These are phyloP conservation scores for Lepus europaeus DNA, from an alignment of 2,113 vertebrate species.

Conservation along the genomic window DNA sequence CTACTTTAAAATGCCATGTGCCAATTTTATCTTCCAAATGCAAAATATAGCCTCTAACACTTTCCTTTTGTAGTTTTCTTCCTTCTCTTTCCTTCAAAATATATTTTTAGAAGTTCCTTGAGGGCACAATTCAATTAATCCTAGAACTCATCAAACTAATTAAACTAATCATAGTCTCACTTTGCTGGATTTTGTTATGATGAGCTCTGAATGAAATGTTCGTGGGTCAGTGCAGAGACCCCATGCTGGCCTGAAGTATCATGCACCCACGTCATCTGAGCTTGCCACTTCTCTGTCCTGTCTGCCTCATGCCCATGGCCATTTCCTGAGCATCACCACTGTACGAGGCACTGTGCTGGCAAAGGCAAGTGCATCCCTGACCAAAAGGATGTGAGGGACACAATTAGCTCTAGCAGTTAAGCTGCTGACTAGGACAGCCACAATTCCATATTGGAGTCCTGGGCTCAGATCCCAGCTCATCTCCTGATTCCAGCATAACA, in stretches of 20 bases:
- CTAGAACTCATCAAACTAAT: background rate
- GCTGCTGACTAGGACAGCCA: too few species aligned
- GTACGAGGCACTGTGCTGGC: rapidly evolving
- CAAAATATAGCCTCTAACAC: background rate
- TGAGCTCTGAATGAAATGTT: background rate
- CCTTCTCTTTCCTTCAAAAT: background rate
- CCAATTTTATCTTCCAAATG: background rate
- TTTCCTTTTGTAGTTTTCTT: background rate
- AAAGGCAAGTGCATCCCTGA: background rate
- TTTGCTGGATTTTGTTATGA: background rate
- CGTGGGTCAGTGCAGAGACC: background rate
- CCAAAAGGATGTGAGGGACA: background rate
- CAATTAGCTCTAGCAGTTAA: too few species aligned
- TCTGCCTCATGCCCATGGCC: rapidly evolving
- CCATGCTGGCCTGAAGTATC: rapidly evolving
- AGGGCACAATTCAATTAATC: background rate
- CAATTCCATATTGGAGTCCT: too few species aligned
- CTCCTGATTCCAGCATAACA: too few species aligned
- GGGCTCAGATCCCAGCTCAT: too few species aligned
- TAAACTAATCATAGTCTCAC: background rate
- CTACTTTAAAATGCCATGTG: background rate
- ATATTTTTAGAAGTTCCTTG: background rate
- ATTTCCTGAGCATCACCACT: background rate
- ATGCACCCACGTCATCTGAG: rapidly evolving
- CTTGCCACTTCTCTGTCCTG: rapidly evolving